Evolutionary conservation across 2,113 vertebrate species (phyloP).

Genomic region (Gobiocypris rarus): DNA sequence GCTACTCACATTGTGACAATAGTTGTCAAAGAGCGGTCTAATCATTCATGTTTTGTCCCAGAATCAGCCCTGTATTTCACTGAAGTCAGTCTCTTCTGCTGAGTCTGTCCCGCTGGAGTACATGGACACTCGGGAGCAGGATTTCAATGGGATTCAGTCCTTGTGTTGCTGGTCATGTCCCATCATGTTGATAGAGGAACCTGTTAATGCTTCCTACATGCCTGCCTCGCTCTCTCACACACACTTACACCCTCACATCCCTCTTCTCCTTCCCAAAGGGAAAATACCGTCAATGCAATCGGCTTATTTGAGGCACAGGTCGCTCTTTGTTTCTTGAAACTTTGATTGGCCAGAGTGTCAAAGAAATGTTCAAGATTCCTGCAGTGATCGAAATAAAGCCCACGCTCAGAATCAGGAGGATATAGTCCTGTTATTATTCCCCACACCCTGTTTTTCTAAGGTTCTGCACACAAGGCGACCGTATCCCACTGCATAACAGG

Average conservation of each 20-base stretch:
- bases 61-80: conserved; percentile 19
- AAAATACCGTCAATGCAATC: neutral
- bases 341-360: neutral
- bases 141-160: neutral
- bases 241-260: neutral
- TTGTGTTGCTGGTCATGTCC: conserved; percentile 64
- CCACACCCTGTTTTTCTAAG: conserved; percentile 60
- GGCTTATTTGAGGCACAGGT: neutral
- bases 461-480: conserved; percentile 47
- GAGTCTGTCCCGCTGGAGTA: conserved; percentile 30
- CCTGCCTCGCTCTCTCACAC: conserved; percentile 54
- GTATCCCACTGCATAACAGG: conserved; percentile 52
- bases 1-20: neutral
- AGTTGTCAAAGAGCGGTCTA: neutral
- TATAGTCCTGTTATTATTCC: conserved; percentile 57
- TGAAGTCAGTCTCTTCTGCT: neutral
- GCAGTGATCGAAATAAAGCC: conserved; percentile 21
- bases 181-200: conserved; percentile 70
- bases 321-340: neutral
- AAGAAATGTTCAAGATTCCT: too few relatives aligned
- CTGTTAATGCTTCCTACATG: conserved; percentile 72
- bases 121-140: conserved; percentile 28
- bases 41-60: neutral
- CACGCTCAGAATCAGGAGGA: conserved; percentile 26
- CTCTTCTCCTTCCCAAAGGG: neutral